phyloP scores from a whole-genome alignment of 2,797 vertebrate species.

The Brotula barbata region DNA sequence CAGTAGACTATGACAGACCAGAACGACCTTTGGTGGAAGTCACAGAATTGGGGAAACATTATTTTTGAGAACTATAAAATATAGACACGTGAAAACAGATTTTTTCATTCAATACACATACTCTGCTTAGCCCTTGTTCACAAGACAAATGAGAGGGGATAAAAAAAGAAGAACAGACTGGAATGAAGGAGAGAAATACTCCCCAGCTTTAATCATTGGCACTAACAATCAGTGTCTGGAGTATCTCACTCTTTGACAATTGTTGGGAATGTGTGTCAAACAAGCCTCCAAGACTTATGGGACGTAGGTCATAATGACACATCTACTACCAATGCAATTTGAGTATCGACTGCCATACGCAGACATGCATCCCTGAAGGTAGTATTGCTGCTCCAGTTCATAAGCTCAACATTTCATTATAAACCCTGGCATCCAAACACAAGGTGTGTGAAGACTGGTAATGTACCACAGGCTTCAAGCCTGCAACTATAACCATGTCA shows the following conservation, averaged over 20 bases:
- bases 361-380: background rate
- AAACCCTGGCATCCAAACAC: conserved; percentile 1
- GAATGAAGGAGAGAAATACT: conserved; percentile 16
- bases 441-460: conserved; percentile 1
- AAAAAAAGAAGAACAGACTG: conserved; percentile 1
- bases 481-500: conserved; percentile 26
- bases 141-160: too few species aligned
- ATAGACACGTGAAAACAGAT: too few species aligned
- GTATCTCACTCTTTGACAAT: conserved; percentile 13
- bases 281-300: background rate
- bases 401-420: conserved; percentile 11
- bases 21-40: too few species aligned
- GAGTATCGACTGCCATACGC: background rate
- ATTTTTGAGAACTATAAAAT: too few species aligned
- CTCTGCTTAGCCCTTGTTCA: too few species aligned
- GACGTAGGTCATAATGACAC: background rate
- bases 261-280: conserved; percentile 1
- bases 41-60: too few species aligned
- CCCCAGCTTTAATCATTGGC: background rate
- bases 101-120: too few species aligned
- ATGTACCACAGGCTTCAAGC: conserved; percentile 1
- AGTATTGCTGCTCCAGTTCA: background rate
- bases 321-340: conserved; percentile 16
- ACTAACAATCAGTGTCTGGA: conserved; percentile 11
- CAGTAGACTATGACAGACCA: too few species aligned